These are phyloP conservation scores for Xerus inauris DNA, from an alignment of 2,113 vertebrate genomes.

Conservation along the genomic window DNA sequence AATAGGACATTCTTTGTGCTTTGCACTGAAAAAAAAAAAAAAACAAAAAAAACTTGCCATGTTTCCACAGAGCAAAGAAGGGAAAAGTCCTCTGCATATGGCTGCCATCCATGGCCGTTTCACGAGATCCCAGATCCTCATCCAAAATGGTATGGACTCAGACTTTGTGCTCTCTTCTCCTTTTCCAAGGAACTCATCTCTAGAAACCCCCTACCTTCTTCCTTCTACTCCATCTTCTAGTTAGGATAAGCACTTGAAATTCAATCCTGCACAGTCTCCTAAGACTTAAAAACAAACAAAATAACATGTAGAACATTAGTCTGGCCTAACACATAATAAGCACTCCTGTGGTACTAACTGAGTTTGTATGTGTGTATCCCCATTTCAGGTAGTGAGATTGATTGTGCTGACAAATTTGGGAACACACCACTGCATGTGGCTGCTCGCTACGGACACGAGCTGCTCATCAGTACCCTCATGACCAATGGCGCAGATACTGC, in stretches of 20 bases:
- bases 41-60: background rate
- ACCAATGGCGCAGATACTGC: constrained; percentile 95
- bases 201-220: constrained; percentile 31
- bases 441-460: constrained; percentile 96
- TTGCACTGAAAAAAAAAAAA: background rate
- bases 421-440: constrained; percentile 97
- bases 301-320: background rate
- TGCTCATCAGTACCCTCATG: constrained; percentile 97
- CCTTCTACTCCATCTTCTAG: background rate
- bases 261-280: background rate
- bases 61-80: constrained; percentile 93
- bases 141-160: constrained; percentile 93
- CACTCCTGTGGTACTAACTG: background rate
- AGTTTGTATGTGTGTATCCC: background rate
- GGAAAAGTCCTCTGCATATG: constrained; percentile 97
- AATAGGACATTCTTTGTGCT: background rate
- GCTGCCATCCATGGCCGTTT: constrained; percentile 96
- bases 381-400: constrained; percentile 93
- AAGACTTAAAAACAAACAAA: background rate
- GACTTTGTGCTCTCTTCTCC: background rate
- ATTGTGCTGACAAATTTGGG: constrained; percentile 94
- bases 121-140: constrained; percentile 97
- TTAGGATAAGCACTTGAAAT: background rate
- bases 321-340: background rate
- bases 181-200: background rate